A percentile compares a stretch with the other conserved stretches of the same genome.
Evolutionary conservation across 2,797 vertebrate species (phyloP).

Genomic region (Vultur gryphus): DNA sequence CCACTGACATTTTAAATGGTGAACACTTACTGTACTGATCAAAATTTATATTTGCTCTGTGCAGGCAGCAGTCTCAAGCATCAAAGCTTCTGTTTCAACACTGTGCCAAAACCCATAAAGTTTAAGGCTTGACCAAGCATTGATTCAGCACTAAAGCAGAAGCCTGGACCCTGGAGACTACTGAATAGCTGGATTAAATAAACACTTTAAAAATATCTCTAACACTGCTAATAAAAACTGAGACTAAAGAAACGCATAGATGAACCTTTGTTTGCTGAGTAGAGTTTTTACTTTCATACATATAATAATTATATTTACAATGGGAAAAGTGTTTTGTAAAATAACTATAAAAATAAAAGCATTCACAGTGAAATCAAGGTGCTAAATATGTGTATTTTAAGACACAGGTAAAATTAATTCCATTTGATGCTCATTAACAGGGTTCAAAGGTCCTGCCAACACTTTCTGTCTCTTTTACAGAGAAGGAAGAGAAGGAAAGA

Average conservation of each 20-base stretch:
- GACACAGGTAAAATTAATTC: neutral
- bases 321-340: neutral
- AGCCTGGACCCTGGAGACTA: constrained; percentile 64
- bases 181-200: constrained; percentile 64
- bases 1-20: constrained; percentile 41
- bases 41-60: constrained; percentile 71
- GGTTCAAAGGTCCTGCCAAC: neutral
- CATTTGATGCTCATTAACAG: neutral
- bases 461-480: neutral
- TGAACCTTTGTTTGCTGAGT: neutral
- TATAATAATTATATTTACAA: neutral
- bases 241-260: constrained; percentile 25
- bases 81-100: constrained; percentile 67
- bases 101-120: constrained; percentile 73
- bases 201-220: constrained; percentile 63
- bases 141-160: constrained; percentile 63
- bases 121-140: constrained; percentile 75
- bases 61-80: constrained; percentile 61
- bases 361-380: neutral
- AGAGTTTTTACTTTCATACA: neutral
- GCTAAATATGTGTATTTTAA: neutral
- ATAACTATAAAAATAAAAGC: neutral
- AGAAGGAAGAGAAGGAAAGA: neutral
- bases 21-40: constrained; percentile 64
- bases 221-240: constrained; percentile 52